Conservation (phyloP, 2,888 invertebrate species). For the Panzeria rudis region DNA sequence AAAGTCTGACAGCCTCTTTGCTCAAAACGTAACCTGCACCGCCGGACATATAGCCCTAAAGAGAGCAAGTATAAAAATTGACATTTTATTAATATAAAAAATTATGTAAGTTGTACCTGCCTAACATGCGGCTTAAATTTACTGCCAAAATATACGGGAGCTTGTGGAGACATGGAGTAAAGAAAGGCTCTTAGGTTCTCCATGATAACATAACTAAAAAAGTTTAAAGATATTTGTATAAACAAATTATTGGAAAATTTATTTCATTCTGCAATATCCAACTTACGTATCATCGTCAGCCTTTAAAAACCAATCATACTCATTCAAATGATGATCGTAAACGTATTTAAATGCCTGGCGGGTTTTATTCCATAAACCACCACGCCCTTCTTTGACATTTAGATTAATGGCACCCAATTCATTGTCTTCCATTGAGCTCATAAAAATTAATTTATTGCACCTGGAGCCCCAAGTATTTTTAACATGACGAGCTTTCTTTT, state of each 20-base stretch:
- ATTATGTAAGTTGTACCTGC: conserved; percentile 82
- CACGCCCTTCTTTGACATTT: conserved; percentile 92
- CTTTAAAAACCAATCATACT: conserved; percentile 98
- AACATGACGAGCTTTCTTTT: conserved; percentile 93
- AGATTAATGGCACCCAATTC: conserved; percentile 91
- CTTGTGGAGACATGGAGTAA: conserved; percentile 87
- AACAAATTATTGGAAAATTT: neutral
- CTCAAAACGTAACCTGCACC: conserved; percentile 97
- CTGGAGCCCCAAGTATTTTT: conserved; percentile 97
- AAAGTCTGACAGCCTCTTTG: conserved; percentile 89
- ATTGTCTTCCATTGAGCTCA: conserved; percentile 90
- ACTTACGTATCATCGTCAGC: conserved; percentile 99
- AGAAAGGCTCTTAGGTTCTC: conserved; percentile 97
- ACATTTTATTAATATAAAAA: neutral
- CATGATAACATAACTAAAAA: conserved; percentile 92
- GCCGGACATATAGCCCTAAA: conserved; percentile 92
- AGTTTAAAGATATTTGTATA: neutral
- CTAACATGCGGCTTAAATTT: conserved; percentile 89
- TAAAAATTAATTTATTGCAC: conserved; percentile 93
- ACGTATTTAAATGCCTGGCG: conserved; percentile 95
- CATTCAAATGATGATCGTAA: conserved; percentile 90
- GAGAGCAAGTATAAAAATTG: neutral
- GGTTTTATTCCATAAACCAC: conserved; percentile 97
- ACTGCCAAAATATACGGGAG: conserved; percentile 95
- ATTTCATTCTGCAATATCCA: neutral